Evolutionary conservation across 2,113 vertebrate genomes (phyloP).

Genomic region (Paraplagusia blochii): DNA sequence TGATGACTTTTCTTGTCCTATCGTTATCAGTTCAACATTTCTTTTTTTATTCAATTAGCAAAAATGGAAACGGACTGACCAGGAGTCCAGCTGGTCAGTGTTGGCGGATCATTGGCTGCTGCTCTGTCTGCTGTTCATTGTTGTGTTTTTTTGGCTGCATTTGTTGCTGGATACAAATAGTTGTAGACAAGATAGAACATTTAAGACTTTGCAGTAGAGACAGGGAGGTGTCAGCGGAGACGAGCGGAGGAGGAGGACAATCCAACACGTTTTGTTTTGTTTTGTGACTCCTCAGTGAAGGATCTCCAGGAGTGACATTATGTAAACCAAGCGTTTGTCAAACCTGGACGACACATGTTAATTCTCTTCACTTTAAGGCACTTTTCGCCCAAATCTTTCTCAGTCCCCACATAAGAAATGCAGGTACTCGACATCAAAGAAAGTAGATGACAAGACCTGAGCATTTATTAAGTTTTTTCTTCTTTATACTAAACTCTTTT

Average conservation of each 20-base stretch:
- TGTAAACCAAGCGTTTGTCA: neutral
- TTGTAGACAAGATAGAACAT: slow-evolving; percentile 26
- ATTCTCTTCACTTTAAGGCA: neutral
- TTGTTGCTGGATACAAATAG: slow-evolving; percentile 28
- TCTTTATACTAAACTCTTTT: no score
- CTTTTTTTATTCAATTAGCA: neutral
- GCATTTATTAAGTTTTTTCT: no score
- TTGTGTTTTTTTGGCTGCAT: slow-evolving; percentile 36
- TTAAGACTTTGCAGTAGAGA: slow-evolving; percentile 22
- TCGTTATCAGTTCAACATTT: slow-evolving; percentile 8
- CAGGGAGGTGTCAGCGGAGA: slow-evolving; percentile 1
- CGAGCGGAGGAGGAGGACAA: slow-evolving; percentile 7
- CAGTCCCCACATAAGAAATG: slow-evolving; percentile 5
- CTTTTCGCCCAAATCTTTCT: slow-evolving; percentile 2
- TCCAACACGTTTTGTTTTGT: neutral
- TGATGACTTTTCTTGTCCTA: slow-evolving; percentile 15
- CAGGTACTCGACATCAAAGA: slow-evolving; percentile 6
- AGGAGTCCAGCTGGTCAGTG: slow-evolving; percentile 60
- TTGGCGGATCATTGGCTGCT: slow-evolving; percentile 52
- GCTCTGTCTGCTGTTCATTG: slow-evolving; percentile 31
- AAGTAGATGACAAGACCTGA: neutral
- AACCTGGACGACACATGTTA: neutral
- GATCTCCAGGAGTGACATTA: slow-evolving; percentile 19
- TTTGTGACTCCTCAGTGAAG: slow-evolving; percentile 3
- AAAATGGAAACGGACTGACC: slow-evolving; percentile 8